phyloP scores from a whole-genome alignment of 2,797 vertebrate species.

The Megalops cyprinoides region DNA sequence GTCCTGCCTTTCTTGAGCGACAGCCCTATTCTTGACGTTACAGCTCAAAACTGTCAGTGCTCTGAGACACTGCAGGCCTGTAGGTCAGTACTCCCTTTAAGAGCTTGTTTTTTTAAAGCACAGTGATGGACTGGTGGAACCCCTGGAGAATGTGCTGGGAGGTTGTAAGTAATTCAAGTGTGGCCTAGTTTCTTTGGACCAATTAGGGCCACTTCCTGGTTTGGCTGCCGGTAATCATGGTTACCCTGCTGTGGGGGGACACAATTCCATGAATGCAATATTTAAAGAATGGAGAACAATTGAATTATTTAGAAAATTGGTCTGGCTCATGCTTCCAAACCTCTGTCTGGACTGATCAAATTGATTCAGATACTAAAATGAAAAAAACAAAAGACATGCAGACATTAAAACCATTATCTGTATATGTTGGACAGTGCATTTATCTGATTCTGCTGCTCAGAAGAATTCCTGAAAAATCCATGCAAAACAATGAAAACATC shows the following conservation, averaged over 20 bases:
- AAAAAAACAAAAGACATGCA: no score
- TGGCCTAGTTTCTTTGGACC: constrained; percentile 29
- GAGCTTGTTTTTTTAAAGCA: constrained; percentile 11
- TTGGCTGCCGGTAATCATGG: constrained; percentile 5
- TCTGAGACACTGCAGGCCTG: no score
- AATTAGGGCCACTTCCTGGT: constrained; percentile 7
- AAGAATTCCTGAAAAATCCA: constrained; percentile 7
- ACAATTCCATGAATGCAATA: constrained; percentile 30
- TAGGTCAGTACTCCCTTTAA: neutral
- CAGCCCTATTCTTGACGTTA: no score
- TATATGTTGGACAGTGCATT: neutral
- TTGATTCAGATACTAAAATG: constrained; percentile 17
- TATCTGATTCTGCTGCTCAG: neutral
- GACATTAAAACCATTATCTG: no score
- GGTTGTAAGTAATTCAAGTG: constrained; percentile 28
- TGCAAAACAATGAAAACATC: no score
- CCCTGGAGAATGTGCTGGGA: constrained; percentile 20
- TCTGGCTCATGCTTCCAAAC: neutral
- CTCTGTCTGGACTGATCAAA: constrained; percentile 7
- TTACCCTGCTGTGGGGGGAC: constrained; percentile 14
- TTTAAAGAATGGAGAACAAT: constrained; percentile 27
- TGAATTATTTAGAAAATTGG: constrained; percentile 33
- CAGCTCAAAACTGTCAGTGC: no score
- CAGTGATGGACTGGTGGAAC: constrained; percentile 25
- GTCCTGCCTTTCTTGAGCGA: no score